phyloP scores from a whole-genome alignment of 2,888 invertebrate species.

The Seira musarum region DNA sequence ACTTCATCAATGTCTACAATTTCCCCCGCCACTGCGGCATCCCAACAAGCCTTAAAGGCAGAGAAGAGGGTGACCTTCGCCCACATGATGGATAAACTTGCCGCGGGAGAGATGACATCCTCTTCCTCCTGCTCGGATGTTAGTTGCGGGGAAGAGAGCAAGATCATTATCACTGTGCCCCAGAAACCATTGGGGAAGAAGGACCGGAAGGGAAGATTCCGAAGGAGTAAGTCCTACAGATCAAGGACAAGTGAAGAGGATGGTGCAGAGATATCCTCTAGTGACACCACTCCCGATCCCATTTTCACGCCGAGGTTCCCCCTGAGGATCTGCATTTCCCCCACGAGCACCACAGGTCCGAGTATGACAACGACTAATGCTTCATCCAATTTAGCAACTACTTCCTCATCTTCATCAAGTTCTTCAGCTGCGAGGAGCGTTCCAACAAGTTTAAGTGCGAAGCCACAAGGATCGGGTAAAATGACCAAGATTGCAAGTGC shows the following conservation, averaged over 20 bases:
- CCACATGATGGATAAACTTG: constrained; percentile 67
- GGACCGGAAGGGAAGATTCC: constrained; percentile 67
- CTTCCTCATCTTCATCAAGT: constrained; percentile 58
- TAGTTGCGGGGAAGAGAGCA: constrained; percentile 70
- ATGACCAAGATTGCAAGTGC: constrained; percentile 82
- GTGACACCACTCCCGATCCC: constrained; percentile 73
- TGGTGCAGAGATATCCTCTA: constrained; percentile 78
- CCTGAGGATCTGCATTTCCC: constrained; percentile 72
- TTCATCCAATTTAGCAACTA: constrained; percentile 69
- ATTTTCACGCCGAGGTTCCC: constrained; percentile 71
- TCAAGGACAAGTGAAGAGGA: constrained; percentile 80
- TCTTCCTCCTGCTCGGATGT: constrained; percentile 75
- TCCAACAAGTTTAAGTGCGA: constrained; percentile 58
- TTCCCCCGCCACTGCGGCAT: not conserved
- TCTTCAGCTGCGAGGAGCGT: constrained; percentile 50
- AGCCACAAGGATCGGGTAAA: constrained; percentile 39
- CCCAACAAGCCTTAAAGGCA: constrained; percentile 63
- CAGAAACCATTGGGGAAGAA: constrained; percentile 64
- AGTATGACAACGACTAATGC: constrained; percentile 37
- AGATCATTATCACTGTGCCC: constrained; percentile 56
- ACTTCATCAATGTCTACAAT: constrained; percentile 1
- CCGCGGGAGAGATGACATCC: constrained; percentile 71
- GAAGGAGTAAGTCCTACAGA: constrained; percentile 78
- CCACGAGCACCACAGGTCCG: constrained; percentile 64
- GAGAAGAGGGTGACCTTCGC: constrained; percentile 72